phyloP scores from a whole-genome alignment of 92 coral and sea anemone genomes.

The Plumapathes pennacea region DNA sequence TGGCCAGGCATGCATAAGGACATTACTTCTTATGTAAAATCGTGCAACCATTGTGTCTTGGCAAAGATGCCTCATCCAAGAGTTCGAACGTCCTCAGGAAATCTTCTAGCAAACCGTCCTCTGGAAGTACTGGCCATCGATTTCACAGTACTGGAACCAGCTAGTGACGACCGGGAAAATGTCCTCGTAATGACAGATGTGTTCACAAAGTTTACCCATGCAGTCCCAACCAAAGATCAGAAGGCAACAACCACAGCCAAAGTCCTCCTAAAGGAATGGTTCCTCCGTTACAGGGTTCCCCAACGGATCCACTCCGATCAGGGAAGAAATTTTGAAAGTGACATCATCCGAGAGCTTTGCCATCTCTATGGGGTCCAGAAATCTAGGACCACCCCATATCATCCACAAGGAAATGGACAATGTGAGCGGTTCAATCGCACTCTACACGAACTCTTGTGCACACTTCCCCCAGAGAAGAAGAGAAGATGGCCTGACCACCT shows the following conservation, averaged over 20 bases:
- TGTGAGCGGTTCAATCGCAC: conserved; percentile 65
- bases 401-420: conserved; percentile 65
- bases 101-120: conserved; percentile 50
- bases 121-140: conserved; percentile 63
- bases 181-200: conserved; percentile 58
- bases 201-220: conserved; percentile 50
- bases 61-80: conserved; percentile 53
- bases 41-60: conserved; percentile 47
- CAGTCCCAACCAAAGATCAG: conserved; percentile 54
- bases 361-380: conserved; percentile 53
- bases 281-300: conserved; percentile 54
- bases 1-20: conserved; percentile 60
- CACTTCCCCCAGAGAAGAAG: conserved; percentile 29
- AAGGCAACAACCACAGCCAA: conserved; percentile 48
- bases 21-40: conserved; percentile 27
- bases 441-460: conserved; percentile 54
- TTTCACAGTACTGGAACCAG: conserved; percentile 46
- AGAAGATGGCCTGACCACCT: conserved; percentile 68
- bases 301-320: conserved; percentile 67
- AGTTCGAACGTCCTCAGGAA: conserved; percentile 42
- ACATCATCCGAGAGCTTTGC: conserved; percentile 56
- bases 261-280: conserved; percentile 53
- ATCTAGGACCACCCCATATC: conserved; percentile 65
- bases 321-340: conserved; percentile 51
- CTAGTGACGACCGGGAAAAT: conserved; percentile 51